Evolutionary conservation across 2,888 invertebrate genomes (phyloP), one percentile per base, ranked within the genome.

Genomic region (Heliconius ethilla): DNA sequence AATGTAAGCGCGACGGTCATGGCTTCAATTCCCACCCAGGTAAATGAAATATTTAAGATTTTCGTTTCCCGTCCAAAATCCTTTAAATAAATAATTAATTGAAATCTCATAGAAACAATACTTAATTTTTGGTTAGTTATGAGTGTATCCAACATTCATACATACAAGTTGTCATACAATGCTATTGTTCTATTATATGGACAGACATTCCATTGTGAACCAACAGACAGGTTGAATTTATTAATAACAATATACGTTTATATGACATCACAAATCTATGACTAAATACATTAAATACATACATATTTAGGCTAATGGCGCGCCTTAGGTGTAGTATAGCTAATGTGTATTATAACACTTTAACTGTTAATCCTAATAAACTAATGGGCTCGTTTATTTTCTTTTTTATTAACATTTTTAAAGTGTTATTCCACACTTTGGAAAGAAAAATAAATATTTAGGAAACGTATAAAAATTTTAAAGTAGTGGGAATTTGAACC

Each of bases 161-260:
- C 5, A 22, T 55, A 29, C 55, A 55, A 55, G 70, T 22, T 73
- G 29, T 76, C 69, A 77, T 75, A 75, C 76, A 69, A 81, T 77
- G 76, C 81, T 78, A 81, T 81, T 81, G 81, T 81, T 78, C 69
- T 66, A 76, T 18, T 78, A 81, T 81, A 81, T 75, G 81, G 81
- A 55, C 65, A 70, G 37, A 33, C 29, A 72, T 72, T 62, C 78
- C 72, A 81, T 81, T 81, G 81, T 80, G 55, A 77, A 76, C 76
- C 74, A 72, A 79, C 75, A 73, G 63, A 78, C 80, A 78, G 69
- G 74, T 70, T 70, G 73, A 76, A 76, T 79, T 79, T 74, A 79
- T 75, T 79, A 79, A 74, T 76, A 73, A 76, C 73, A 79, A 76
- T 76, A 76, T 70, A 63, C 7, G 40, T 51, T 51, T 29, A 37